Percentiles rank a stretch among this genome's conserved stretches.
These are phyloP conservation scores for Dipodomys stephensi DNA, from an alignment of 2,113 vertebrate genomes.

Conservation along the genomic window DNA sequence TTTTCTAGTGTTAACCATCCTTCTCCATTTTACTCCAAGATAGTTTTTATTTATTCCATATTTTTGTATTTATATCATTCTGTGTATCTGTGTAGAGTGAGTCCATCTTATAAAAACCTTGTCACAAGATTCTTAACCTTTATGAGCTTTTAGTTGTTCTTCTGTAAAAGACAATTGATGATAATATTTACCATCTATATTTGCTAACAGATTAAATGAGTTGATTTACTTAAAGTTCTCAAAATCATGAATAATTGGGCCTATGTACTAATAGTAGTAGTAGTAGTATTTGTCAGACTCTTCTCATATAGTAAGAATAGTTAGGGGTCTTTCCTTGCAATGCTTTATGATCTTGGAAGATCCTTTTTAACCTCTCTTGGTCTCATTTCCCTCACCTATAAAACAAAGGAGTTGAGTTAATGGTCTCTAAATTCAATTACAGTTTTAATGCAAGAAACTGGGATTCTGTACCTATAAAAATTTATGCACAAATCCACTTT, in stretches of 20 bases:
- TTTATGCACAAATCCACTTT: conserved; percentile 37
- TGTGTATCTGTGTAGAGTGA: not conserved
- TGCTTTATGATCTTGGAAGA: conserved; percentile 9
- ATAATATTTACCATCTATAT: not conserved
- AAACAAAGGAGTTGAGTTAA: conserved; percentile 31
- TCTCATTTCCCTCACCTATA: conserved; percentile 50
- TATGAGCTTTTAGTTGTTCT: not conserved
- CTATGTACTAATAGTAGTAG: not conserved
- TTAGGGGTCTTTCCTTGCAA: not conserved
- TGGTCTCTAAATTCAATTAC: conserved; percentile 55
- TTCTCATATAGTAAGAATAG: not conserved
- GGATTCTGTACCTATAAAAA: conserved; percentile 48
- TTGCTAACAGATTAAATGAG: not conserved
- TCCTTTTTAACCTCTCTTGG: conserved; percentile 2
- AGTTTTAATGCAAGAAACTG: conserved; percentile 34
- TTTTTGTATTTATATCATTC: not conserved
- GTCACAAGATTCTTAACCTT: conserved; percentile 1
- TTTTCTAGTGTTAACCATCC: not conserved
- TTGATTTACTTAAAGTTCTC: not conserved
- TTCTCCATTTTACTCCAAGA: not conserved
- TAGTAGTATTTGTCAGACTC: not conserved
- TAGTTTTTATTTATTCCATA: not conserved
- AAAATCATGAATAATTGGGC: conserved; percentile 17
- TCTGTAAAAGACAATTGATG: not conserved
- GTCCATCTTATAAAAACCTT: not conserved